phyloP scores from a whole-genome alignment of 2,113 vertebrate species.

The Silurus meridionalis region DNA sequence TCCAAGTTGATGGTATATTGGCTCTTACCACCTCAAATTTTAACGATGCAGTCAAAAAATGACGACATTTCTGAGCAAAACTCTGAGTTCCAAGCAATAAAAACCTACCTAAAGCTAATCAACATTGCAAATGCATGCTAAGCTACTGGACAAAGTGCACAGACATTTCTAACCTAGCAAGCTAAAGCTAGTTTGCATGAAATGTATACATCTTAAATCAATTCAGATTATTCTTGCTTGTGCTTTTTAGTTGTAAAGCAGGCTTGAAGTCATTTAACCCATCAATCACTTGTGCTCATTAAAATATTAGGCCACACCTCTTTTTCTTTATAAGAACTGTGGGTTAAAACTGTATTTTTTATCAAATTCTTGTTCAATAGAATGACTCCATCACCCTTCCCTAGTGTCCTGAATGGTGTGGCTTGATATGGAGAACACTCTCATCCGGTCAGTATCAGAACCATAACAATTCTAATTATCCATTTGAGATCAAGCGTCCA shows the following conservation, averaged over 20 bases:
- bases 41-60: no score
- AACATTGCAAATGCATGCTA: not conserved
- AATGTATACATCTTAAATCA: no score
- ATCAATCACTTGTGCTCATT: not conserved
- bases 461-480: slow-evolving; percentile 4
- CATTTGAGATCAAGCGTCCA: not conserved
- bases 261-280: not conserved
- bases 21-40: no score
- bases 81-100: not conserved
- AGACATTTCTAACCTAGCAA: not conserved
- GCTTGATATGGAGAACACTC: not conserved
- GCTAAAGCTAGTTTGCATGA: not conserved
- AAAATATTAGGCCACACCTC: not conserved
- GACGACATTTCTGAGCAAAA: not conserved
- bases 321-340: not conserved
- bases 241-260: not conserved
- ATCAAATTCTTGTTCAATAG: not conserved
- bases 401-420: not conserved
- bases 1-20: no score
- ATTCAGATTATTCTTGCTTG: not conserved
- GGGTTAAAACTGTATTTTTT: not conserved
- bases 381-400: not conserved
- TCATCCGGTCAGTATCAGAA: slow-evolving; percentile 10
- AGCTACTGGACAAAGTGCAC: not conserved
- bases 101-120: not conserved